Conservation (phyloP, 2,113 vertebrate species). For the Diadophis punctatus region DNA sequence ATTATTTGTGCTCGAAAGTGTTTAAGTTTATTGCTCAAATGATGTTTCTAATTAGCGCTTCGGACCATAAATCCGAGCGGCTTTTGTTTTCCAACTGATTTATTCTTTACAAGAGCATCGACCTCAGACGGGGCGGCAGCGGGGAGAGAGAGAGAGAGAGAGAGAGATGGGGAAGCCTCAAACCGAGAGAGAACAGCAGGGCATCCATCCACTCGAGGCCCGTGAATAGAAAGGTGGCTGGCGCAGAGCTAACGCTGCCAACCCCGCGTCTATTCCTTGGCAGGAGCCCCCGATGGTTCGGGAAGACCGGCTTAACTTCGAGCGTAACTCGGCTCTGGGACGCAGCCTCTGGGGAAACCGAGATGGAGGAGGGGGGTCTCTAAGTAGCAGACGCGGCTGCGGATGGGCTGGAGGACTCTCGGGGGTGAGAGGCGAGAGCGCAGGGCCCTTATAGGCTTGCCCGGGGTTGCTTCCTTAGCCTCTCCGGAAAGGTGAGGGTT, state of each 20-base stretch:
- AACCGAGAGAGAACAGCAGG: background rate
- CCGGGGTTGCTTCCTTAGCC: background rate
- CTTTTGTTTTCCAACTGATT: slow-evolving; percentile 77
- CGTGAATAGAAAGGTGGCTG: background rate
- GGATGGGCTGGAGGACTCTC: background rate
- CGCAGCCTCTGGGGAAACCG: background rate
- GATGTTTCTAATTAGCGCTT: slow-evolving; percentile 79
- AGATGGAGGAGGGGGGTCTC: too few species aligned
- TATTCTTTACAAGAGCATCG: slow-evolving; percentile 74
- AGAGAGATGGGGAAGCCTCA: slow-evolving; percentile 38
- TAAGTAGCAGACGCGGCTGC: background rate
- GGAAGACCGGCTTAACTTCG: background rate
- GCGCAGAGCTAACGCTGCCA: background rate
- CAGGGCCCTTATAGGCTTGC: background rate
- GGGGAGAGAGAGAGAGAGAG: background rate
- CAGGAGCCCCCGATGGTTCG: background rate
- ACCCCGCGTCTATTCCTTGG: rapidly evolving
- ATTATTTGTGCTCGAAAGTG: slow-evolving; percentile 76
- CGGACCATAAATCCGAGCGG: slow-evolving; percentile 74
- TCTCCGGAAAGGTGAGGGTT: background rate
- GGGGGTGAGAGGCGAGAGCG: background rate
- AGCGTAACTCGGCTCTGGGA: background rate
- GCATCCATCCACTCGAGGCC: background rate
- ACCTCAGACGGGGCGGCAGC: slow-evolving; percentile 46
- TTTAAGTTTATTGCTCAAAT: slow-evolving; percentile 80